Evolutionary conservation across 2,888 invertebrate genomes (phyloP), one percentile per base, ranked within the genome.

Genomic region (Epistrophe eligans): DNA sequence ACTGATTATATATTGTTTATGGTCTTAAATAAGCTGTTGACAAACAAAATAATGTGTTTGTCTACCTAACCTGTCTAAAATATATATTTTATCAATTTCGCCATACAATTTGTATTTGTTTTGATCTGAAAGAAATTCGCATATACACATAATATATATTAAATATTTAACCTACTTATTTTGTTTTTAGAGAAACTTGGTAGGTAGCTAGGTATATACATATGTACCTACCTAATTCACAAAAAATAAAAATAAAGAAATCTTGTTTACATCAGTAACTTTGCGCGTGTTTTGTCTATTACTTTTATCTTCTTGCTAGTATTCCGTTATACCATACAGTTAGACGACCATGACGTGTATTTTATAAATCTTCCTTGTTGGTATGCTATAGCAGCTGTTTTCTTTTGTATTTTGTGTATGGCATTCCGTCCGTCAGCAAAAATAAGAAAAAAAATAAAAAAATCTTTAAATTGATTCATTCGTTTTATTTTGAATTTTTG

Each of bases 381-480:
- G 70, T 55, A 70, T 40, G 70, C 11, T 11, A 10, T 11, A 70
- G 40, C 70, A 70, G 70, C 70, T 70, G 70, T 70, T 70, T 55
- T 70, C 52, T 40, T 70, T 55, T 70, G 55, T 70, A 3, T 24
- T 24, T 24, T 24, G 24, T 24, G 24, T 28, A n/a, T 24, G 11
- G 28, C 55, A 55, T 28, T 28, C 17, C 28, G 9, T 28, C 8
- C 43, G 19, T 52, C 9, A 38, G 38, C 50, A 35, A 35, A 8
- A 2, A 45, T 15, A 15, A 50, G 32, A n/a, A 48, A 48, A 32
- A 66, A 10, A 66, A 66, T 15, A 66, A 13, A 0, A 67, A 48
- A 48, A 28, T 71, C 66, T 35, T 66, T 17, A 62, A 76, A 70
- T 76, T 72, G 72, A 70, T 74, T 77, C 77, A 52, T 72, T 70